phyloP scores from a whole-genome alignment of 92 coral and sea anemone species.

The Bergia sp. region DNA sequence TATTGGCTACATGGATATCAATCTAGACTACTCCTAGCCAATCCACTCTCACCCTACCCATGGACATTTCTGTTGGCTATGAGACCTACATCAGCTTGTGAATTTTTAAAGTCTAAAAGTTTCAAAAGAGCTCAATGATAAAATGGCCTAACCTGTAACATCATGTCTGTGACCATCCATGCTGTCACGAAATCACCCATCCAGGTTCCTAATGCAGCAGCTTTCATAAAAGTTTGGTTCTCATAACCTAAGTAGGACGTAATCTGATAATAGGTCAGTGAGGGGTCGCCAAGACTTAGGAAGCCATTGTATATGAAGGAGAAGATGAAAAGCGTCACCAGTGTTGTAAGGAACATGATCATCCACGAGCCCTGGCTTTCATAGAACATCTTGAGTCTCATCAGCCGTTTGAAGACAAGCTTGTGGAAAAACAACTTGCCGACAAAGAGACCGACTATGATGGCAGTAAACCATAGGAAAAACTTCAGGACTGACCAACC shows the following conservation, averaged over 20 bases:
- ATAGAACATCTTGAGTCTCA: constrained; percentile 82
- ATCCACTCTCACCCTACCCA: too few species aligned
- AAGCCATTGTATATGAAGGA: constrained; percentile 92
- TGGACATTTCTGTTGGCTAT: background rate
- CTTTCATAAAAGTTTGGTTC: constrained; percentile 94
- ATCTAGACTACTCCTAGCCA: too few species aligned
- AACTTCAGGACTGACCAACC: constrained; percentile 94
- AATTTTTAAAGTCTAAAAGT: too few species aligned
- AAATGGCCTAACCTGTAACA: constrained; percentile 74
- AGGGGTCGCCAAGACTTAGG: constrained; percentile 70
- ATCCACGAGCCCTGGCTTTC: constrained; percentile 95
- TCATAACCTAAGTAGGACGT: constrained; percentile 77
- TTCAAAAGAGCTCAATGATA: background rate
- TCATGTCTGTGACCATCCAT: constrained; percentile 99
- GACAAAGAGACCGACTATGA: constrained; percentile 73
- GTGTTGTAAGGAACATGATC: constrained; percentile 90
- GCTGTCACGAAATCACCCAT: constrained; percentile 99
- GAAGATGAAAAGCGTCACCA: constrained; percentile 81
- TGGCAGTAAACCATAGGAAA: constrained; percentile 73
- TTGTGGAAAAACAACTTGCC: constrained; percentile 92
- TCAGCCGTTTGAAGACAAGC: constrained; percentile 59
- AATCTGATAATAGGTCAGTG: constrained; percentile 65
- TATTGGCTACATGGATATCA: too few species aligned
- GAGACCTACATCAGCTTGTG: too few species aligned
- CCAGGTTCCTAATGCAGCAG: constrained; percentile 99